These are phyloP conservation scores for Tokudaia tokunoshimensis DNA, from an alignment of 2,797 vertebrate genomes.

Conservation along the genomic window DNA sequence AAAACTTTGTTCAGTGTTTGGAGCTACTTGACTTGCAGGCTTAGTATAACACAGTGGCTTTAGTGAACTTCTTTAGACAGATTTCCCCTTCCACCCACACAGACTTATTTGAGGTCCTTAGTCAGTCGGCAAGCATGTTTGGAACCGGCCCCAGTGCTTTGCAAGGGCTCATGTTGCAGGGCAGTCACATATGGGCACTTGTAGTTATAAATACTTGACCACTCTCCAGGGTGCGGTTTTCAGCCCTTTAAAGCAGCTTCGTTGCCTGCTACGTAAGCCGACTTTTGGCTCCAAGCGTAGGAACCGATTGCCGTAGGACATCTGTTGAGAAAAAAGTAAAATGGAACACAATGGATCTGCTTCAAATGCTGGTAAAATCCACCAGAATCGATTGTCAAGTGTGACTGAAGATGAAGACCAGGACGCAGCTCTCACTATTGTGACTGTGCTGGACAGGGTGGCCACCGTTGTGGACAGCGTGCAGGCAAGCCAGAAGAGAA, in stretches of 20 bases:
- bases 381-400: conserved; percentile 88
- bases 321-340: conserved; percentile 81
- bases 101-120: conserved; percentile 89
- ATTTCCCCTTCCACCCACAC: conserved; percentile 84
- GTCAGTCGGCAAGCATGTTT: conserved; percentile 82
- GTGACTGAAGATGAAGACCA: conserved; percentile 92
- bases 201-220: conserved; percentile 90
- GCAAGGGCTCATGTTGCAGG: conserved; percentile 90
- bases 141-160: conserved; percentile 75
- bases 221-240: conserved; percentile 90
- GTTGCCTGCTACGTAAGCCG: conserved; percentile 87
- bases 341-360: conserved; percentile 87
- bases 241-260: conserved; percentile 86
- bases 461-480: conserved; percentile 96
- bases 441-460: conserved; percentile 97
- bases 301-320: conserved; percentile 71
- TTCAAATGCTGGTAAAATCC: conserved; percentile 82
- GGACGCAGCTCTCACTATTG: conserved; percentile 95
- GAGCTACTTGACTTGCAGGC: conserved; percentile 75
- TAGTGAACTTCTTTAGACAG: conserved; percentile 77
- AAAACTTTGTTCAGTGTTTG: conserved; percentile 77
- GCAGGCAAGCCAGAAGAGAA: conserved; percentile 96
- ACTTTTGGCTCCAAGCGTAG: conserved; percentile 81
- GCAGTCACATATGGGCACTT: conserved; percentile 88
- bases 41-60: conserved; percentile 79